A percentile compares a stretch with the other conserved stretches of the same genome.
Evolutionary conservation across 2,888 invertebrate genomes (phyloP).

Genomic region (Bimastos eiseni): DNA sequence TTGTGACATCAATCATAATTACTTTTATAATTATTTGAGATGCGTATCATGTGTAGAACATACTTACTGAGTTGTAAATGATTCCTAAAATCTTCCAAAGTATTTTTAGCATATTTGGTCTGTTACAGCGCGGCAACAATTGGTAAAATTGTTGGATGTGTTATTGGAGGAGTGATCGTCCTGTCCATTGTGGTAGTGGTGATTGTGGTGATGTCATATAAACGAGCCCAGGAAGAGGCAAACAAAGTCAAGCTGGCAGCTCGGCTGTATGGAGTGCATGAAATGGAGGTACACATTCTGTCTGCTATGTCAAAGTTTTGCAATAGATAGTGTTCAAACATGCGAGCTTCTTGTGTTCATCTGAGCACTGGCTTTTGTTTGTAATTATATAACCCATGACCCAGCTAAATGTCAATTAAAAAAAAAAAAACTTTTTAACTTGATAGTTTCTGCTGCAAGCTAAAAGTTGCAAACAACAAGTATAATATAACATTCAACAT

Average conservation of each 20-base stretch:
- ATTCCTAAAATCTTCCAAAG: background rate
- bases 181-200: slow-evolving; percentile 25
- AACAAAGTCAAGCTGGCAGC: slow-evolving; percentile 20
- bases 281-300: background rate
- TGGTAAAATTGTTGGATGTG: slow-evolving; percentile 19
- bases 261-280: background rate
- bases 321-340: background rate
- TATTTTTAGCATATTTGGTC: background rate
- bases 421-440: background rate
- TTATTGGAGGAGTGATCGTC: slow-evolving; percentile 24
- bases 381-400: too few relatives aligned
- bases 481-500: too few relatives aligned
- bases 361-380: too few relatives aligned
- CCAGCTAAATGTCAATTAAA: too few relatives aligned
- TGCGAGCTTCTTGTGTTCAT: too few relatives aligned
- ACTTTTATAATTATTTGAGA: background rate
- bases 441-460: background rate
- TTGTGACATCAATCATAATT: background rate
- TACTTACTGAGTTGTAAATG: background rate
- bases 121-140: background rate
- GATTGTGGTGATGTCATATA: slow-evolving; percentile 7
- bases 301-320: background rate
- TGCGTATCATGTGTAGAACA: background rate
- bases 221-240: slow-evolving; percentile 30
- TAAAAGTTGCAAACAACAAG: background rate